Conservation (phyloP, 2,113 vertebrate genomes). For the Halcyon malimbica region DNA sequence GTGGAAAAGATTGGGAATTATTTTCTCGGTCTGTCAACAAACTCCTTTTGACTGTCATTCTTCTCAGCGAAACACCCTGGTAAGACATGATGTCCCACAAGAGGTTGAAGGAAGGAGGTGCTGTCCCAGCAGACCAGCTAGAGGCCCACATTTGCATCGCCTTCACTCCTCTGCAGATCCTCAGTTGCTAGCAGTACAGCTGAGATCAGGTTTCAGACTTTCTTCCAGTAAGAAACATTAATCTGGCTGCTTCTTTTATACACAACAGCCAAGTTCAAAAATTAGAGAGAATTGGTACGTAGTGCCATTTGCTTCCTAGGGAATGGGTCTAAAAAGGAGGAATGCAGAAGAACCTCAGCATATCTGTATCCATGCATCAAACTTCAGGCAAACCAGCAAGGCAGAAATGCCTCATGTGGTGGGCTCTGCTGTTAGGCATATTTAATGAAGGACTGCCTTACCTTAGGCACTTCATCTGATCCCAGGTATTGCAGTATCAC, state of each 20-base stretch:
- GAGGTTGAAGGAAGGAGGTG: not conserved
- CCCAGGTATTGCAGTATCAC: not conserved
- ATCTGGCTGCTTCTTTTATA: not conserved
- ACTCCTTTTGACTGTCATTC: not conserved
- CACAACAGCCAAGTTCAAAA: not conserved
- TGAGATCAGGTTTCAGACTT: not conserved
- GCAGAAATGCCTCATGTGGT: not conserved
- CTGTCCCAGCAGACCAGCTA: not conserved
- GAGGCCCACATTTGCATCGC: not conserved
- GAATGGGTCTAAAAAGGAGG: not conserved
- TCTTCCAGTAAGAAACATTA: not conserved
- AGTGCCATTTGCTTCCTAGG: accelerated
- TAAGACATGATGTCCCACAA: not conserved
- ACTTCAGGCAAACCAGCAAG: not conserved
- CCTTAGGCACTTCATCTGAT: not conserved
- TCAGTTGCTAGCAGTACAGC: not conserved
- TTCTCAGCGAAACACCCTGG: not conserved
- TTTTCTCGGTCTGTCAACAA: not conserved
- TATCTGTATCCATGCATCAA: not conserved
- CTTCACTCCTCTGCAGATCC: not conserved
- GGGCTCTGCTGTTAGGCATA: not conserved
- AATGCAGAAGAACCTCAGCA: not conserved
- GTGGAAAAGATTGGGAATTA: not conserved
- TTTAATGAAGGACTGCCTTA: not conserved
- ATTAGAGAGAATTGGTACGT: not conserved